Base-by-base conservation (phyloP, 2,888 invertebrate genomes). In the Tolmerus cingulatus region DNA sequence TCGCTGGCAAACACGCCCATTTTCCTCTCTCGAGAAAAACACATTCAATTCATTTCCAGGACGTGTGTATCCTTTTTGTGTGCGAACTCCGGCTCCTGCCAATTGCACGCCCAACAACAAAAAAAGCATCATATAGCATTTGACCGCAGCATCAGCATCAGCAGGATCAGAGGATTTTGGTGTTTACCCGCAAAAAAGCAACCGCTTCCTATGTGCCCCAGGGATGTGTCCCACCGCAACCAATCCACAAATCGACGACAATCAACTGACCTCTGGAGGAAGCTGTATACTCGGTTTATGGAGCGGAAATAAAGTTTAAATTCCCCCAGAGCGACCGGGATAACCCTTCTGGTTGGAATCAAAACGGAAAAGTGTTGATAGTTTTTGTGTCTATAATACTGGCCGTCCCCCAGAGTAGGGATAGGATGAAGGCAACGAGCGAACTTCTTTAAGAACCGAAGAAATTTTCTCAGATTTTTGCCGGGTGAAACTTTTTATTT, bases 241-340 rank as follows among this genome's bases (percentile, higher is more conserved):
- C 19, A 84, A 66, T 84, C 37, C 37, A 27, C 43, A 27, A 79
- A 27, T 84, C 82, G 57, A 84, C 82, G 51, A 79, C 79, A 84
- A 19, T 84, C 37, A 37, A 66, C 82, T 84, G 82, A 84, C 82
- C 82, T 84, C 82, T 37, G 23, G 66, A 57, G 66, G 46, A 84
- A 23, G 66, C 82, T 66, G 19, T 66, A 37, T 23, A 46, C 23
- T 51, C 19, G 46, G 82, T 84, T 84, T 84, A 84, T 84, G 82
- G 82, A 84, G 82, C 82, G 82, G 82, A 84, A 84, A 84, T 84
- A 84, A 84, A 84, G 82, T 84, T 84, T 57, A 66, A 84, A 84
- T 84, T 84, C 82, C 40, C n/a, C 23, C 37, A 34, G 40, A 84
- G 82, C 40, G 23, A 2, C 12, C 66, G 12, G 55, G 66, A 84